A percentile compares a stretch with the other conserved stretches of the same genome.
Conservation (phyloP, 1,140 invertebrate species). For the Aphaenogaster ashmeadi region DNA sequence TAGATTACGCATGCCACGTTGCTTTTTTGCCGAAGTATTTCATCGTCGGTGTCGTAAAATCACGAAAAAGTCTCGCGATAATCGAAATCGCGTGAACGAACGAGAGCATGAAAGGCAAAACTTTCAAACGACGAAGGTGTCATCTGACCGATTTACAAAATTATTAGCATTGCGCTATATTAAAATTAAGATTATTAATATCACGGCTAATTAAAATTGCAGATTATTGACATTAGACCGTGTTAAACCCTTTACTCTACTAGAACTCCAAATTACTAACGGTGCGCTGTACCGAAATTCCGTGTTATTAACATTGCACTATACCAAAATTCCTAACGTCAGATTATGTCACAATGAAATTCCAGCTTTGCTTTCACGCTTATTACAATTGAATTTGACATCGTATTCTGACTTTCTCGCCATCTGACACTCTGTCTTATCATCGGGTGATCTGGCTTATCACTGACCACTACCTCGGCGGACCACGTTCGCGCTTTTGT, state of each 20-base stretch:
- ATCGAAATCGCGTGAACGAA: constrained; percentile 35
- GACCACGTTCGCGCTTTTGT: background rate
- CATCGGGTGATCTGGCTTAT: background rate
- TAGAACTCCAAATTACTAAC: background rate
- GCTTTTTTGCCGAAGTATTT: constrained; percentile 57
- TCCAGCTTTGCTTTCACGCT: constrained; percentile 4
- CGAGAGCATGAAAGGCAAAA: constrained; percentile 7
- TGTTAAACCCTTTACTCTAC: background rate
- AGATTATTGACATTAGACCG: constrained; percentile 12
- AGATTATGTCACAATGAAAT: constrained; percentile 18
- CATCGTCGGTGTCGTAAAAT: constrained; percentile 54
- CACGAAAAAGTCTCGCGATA: constrained; percentile 48
- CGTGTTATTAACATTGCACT: constrained; percentile 9
- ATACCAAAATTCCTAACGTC: constrained; percentile 3
- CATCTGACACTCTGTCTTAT: constrained; percentile 48
- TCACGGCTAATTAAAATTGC: constrained; percentile 1
- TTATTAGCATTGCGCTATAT: background rate
- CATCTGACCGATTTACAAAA: background rate
- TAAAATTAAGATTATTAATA: background rate
- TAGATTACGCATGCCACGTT: constrained; percentile 62
- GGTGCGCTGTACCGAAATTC: background rate
- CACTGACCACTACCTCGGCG: background rate
- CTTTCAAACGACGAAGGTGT: constrained; percentile 7
- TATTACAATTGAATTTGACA: constrained; percentile 5
- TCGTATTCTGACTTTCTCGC: background rate